Evolutionary conservation across 2,113 vertebrate species (phyloP).

Genomic region (Rhinichthys klamathensis): DNA sequence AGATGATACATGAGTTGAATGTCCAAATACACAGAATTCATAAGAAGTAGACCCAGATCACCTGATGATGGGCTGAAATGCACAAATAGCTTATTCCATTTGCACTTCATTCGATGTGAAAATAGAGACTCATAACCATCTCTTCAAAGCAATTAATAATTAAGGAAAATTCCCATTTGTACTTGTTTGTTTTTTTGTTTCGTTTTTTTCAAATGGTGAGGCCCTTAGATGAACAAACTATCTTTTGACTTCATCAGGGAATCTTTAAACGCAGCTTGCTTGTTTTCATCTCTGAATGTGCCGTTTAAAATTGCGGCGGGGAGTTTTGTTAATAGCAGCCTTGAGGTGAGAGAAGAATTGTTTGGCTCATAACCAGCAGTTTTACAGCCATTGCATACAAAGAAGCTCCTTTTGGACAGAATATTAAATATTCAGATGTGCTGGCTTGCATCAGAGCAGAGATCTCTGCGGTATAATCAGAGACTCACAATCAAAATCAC

Average conservation of each 20-base stretch:
- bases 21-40: neutral
- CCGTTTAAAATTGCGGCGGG: neutral
- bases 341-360: conserved; percentile 9
- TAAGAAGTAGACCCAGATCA: neutral
- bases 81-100: neutral
- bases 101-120: neutral
- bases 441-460: neutral
- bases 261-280: neutral
- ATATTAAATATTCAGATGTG: conserved; percentile 9
- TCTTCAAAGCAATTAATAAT: neutral
- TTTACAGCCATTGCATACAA: conserved; percentile 20
- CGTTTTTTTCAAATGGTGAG: neutral
- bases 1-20: neutral
- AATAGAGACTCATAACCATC: neutral
- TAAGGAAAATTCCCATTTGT: neutral
- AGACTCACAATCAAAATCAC: neutral
- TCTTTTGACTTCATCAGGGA: neutral
- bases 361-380: conserved; percentile 14
- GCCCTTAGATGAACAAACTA: neutral
- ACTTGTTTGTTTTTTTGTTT: neutral
- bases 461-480: neutral
- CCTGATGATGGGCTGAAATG: neutral
- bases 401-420: neutral
- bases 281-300: conserved; percentile 10
- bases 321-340: conserved; percentile 38